phyloP scores from a whole-genome alignment of 2,113 vertebrate genomes.

The Mastomys natalensis region DNA sequence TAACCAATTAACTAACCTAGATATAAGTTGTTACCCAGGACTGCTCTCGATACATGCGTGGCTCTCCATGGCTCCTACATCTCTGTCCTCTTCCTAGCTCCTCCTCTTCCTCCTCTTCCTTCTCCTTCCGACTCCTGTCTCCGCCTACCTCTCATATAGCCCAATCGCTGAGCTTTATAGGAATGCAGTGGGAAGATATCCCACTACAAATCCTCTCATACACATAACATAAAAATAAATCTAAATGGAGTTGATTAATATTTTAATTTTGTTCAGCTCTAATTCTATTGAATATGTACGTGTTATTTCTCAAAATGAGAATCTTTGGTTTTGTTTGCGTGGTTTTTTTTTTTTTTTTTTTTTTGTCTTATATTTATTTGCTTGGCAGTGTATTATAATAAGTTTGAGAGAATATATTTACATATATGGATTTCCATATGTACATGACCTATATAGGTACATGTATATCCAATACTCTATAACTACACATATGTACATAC shows the following conservation, averaged over 20 bases:
- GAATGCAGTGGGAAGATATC: no score
- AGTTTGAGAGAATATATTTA: slow-evolving; percentile 33
- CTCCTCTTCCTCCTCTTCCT: no score
- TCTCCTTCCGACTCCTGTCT: no score
- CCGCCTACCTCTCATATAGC: no score
- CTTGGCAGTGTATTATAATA: slow-evolving; percentile 46
- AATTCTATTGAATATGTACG: slow-evolving; percentile 18
- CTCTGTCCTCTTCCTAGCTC: no score
- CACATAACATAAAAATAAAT: background rate
- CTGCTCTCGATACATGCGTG: no score
- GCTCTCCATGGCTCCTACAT: no score
- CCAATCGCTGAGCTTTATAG: no score
- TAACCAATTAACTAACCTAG: no score
- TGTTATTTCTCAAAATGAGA: slow-evolving; percentile 55
- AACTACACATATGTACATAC: background rate
- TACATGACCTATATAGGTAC: background rate
- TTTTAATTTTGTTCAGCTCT: slow-evolving; percentile 43
- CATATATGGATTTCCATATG: background rate
- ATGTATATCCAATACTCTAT: background rate
- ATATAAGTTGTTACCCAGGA: no score
- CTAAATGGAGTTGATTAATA: slow-evolving; percentile 39
- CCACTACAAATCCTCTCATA: background rate
- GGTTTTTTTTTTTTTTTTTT: slow-evolving; percentile 29
- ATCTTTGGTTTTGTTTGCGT: background rate
- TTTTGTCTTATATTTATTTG: slow-evolving; percentile 49